These are phyloP conservation scores for Coreius guichenoti DNA, from an alignment of 2,797 vertebrate species.

Conservation along the genomic window DNA sequence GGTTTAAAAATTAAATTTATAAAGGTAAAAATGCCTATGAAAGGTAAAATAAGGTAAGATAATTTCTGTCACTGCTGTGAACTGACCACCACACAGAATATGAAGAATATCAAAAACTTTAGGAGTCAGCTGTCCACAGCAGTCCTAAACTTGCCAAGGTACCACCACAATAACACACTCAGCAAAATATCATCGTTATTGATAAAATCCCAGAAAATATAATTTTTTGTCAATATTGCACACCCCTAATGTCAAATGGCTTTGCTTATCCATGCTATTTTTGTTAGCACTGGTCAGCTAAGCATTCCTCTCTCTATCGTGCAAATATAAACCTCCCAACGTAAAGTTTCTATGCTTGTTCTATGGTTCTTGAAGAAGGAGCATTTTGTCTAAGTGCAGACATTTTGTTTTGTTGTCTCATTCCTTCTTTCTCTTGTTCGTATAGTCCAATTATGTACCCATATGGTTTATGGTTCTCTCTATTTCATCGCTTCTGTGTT, in stretches of 20 bases:
- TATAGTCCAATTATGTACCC: conserved; percentile 25
- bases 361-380: background rate
- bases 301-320: background rate
- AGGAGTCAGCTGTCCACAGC: no score
- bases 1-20: no score
- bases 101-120: no score
- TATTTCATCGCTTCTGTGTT: background rate
- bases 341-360: background rate
- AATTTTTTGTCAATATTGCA: no score
- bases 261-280: conserved; percentile 5
- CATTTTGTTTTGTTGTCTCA: conserved; percentile 36
- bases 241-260: background rate
- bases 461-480: conserved; percentile 12
- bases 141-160: no score
- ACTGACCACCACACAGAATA: no score
- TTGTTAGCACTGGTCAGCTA: background rate
- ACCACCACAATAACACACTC: no score
- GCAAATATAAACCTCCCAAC: background rate
- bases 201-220: no score
- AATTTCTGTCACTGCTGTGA: no score
- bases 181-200: no score
- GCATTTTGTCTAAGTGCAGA: background rate
- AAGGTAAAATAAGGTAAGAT: no score
- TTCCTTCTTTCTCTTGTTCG: conserved; percentile 2
- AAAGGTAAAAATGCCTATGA: no score